Percentiles rank a stretch among this genome's conserved stretches.
These are phyloP conservation scores for Petrolisthes cinctipes DNA, from an alignment of 2,888 invertebrate species.

Conservation along the genomic window DNA sequence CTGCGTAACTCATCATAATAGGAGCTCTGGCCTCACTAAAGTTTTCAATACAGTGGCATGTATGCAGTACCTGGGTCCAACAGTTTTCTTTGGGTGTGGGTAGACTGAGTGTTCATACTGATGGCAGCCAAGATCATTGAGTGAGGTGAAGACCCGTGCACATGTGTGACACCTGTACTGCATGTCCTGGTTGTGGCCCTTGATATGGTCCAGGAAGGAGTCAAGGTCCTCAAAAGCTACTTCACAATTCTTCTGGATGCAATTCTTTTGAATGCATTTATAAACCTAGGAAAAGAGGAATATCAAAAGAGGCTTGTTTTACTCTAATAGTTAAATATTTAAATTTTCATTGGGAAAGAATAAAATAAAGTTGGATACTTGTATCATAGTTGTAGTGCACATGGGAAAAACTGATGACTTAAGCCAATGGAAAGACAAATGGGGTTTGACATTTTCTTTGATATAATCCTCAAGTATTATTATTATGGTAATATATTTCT, in stretches of 20 bases:
- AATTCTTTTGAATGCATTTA: constrained; percentile 78
- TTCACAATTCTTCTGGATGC: constrained; percentile 77
- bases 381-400: too few species aligned
- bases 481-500: too few species aligned
- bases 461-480: too few species aligned
- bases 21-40: background rate
- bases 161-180: constrained; percentile 78
- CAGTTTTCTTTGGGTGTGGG: constrained; percentile 71
- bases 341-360: too few species aligned
- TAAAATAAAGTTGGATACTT: too few species aligned
- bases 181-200: constrained; percentile 72
- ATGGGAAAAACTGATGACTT: too few species aligned
- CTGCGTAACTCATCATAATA: too few species aligned
- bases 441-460: too few species aligned
- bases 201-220: constrained; percentile 74
- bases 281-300: constrained; percentile 70
- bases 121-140: constrained; percentile 77
- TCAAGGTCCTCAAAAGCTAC: constrained; percentile 76
- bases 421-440: too few species aligned
- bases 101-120: constrained; percentile 72
- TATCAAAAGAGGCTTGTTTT: too few species aligned
- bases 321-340: too few species aligned
- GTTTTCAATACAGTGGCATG: constrained; percentile 3
- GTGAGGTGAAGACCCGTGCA: constrained; percentile 73
- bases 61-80: constrained; percentile 66